phyloP scores from a whole-genome alignment of 2,888 invertebrate species.

The Helobdella robusta region DNA sequence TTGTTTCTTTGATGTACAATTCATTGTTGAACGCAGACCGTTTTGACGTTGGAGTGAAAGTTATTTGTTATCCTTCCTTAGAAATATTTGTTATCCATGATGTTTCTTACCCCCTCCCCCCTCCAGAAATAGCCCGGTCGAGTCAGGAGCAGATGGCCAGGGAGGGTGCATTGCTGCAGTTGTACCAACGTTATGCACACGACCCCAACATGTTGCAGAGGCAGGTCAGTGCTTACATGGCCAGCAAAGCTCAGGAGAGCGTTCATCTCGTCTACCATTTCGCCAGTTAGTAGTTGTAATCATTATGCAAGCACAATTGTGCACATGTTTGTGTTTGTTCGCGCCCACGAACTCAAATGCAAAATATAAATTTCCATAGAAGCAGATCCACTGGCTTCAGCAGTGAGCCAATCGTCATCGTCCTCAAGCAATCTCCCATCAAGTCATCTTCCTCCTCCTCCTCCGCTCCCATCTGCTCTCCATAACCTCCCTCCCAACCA shows the following conservation, averaged over 20 bases:
- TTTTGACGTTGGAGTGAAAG: too few species aligned
- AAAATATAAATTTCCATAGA: too few species aligned
- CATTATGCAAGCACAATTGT: too few species aligned
- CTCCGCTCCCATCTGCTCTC: constrained; percentile 13
- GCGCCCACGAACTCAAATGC: too few species aligned
- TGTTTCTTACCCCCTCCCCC: too few species aligned
- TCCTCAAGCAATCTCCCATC: constrained; percentile 2
- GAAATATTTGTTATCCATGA: too few species aligned
- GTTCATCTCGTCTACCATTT: constrained; percentile 26
- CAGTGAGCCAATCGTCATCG: constrained; percentile 34
- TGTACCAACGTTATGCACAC: constrained; percentile 23
- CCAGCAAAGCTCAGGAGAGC: constrained; percentile 27
- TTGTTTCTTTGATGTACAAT: too few species aligned
- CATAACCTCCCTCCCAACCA: constrained; percentile 18
- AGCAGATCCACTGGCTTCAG: constrained; percentile 28
- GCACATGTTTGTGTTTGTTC: too few species aligned
- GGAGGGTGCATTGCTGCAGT: constrained; percentile 12
- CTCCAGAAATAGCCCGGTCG: constrained; percentile 9
- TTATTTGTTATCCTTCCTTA: too few species aligned
- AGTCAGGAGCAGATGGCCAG: constrained; percentile 52
- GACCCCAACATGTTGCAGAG: constrained; percentile 24
- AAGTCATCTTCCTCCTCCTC: constrained; percentile 13
- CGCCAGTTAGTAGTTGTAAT: constrained; percentile 21
- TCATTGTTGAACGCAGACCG: too few species aligned
- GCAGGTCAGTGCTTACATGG: constrained; percentile 26